Evolutionary conservation across 2,113 vertebrate genomes (phyloP).

Genomic region (Cyprinodon variegatus): DNA sequence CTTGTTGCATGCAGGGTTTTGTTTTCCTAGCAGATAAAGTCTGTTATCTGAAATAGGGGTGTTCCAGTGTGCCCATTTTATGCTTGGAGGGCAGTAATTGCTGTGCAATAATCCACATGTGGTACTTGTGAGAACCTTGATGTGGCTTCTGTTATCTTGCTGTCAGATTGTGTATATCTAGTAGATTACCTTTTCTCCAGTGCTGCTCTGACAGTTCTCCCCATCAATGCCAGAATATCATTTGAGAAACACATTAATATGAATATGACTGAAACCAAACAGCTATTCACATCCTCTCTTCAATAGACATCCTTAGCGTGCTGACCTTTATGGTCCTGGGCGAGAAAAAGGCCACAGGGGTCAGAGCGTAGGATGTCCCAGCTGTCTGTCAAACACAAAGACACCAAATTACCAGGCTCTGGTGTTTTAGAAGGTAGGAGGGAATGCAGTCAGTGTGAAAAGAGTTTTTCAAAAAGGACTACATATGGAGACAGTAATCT

Average conservation of each 20-base stretch:
- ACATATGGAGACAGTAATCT: conserved; percentile 71
- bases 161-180: conserved; percentile 15
- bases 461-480: conserved; percentile 49
- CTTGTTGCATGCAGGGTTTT: conserved; percentile 25
- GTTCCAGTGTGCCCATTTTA: conserved; percentile 41
- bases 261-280: conserved; percentile 16
- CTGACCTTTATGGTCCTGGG: conserved; percentile 68
- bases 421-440: conserved; percentile 63
- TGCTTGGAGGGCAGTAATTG: conserved; percentile 32
- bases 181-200: not conserved
- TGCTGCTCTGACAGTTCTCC: not conserved
- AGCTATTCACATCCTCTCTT: conserved; percentile 26
- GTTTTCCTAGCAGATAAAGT: conserved; percentile 37
- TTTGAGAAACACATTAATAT: conserved; percentile 12
- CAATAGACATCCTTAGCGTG: conserved; percentile 34
- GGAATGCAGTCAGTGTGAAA: conserved; percentile 62
- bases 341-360: conserved; percentile 63
- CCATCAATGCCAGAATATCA: not conserved
- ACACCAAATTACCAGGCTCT: conserved; percentile 51
- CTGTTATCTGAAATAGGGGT: conserved; percentile 28
- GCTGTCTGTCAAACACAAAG: conserved; percentile 77
- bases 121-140: conserved; percentile 19
- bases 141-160: conserved; percentile 13
- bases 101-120: conserved; percentile 22
- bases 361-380: conserved; percentile 69